These are phyloP conservation scores for Liparis tanakae DNA, from an alignment of 2,797 vertebrate genomes.

Conservation along the genomic window DNA sequence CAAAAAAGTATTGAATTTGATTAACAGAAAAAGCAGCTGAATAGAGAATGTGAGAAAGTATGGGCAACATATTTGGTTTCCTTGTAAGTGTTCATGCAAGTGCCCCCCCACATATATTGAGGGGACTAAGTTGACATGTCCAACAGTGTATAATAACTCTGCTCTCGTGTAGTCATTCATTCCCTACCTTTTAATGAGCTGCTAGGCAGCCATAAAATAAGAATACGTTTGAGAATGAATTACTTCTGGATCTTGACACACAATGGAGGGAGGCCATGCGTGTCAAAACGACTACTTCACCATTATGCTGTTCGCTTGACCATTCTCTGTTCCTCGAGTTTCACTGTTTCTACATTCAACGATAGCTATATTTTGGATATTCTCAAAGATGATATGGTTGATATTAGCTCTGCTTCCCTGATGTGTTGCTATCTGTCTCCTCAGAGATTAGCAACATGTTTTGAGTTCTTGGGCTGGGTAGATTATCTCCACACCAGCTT, in stretches of 20 bases:
- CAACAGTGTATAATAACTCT: conserved; percentile 54
- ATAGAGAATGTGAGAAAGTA: background rate
- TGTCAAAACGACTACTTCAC: background rate
- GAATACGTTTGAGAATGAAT: conserved; percentile 20
- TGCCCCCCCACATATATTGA: conserved; percentile 37
- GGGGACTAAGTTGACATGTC: conserved; percentile 44
- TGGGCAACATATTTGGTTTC: conserved; percentile 15
- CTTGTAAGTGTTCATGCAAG: conserved; percentile 13
- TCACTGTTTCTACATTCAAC: background rate
- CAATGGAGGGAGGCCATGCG: conserved; percentile 5
- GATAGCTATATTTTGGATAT: conserved; percentile 3
- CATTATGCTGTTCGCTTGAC: background rate
- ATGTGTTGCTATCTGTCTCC: conserved; percentile 40
- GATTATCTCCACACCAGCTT: conserved; percentile 68
- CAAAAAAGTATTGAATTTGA: conserved; percentile 6
- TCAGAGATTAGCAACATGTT: conserved; percentile 54
- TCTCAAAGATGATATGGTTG: conserved; percentile 17
- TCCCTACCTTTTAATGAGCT: conserved; percentile 50
- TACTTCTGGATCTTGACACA: conserved; percentile 19
- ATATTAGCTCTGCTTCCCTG: conserved; percentile 40
- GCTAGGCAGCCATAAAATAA: conserved; percentile 37
- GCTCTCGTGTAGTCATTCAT: conserved; percentile 35
- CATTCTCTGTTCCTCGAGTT: background rate
- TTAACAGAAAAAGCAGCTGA: background rate
- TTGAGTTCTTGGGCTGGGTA: conserved; percentile 39